These are phyloP conservation scores for Helarctos malayanus DNA, from an alignment of 2,797 vertebrate genomes.

Conservation along the genomic window DNA sequence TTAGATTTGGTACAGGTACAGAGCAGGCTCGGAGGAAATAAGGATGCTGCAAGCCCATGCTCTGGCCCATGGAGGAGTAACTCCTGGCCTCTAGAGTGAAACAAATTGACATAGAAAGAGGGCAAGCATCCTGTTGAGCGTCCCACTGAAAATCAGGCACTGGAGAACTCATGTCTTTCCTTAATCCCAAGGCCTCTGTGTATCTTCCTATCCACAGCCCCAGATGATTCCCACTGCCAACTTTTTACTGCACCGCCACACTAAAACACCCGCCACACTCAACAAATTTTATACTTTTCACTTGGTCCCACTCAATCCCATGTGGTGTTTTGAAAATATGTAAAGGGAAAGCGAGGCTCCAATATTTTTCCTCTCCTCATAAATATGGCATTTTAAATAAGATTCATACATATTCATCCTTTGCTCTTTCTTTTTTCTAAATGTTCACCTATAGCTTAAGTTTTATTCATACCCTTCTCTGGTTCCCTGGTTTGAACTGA, in stretches of 20 bases:
- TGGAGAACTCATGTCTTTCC: not conserved
- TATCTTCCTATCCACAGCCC: conserved; percentile 34
- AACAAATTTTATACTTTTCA: conserved; percentile 79
- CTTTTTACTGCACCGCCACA: conserved; percentile 44
- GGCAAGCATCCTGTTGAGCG: not conserved
- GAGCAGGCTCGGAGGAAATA: not conserved
- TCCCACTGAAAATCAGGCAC: not conserved
- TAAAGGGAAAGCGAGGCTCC: conserved; percentile 81
- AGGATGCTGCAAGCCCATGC: not conserved
- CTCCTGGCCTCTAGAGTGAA: not conserved
- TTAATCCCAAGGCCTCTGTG: not conserved
- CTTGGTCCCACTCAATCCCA: conserved; percentile 83
- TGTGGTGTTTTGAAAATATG: conserved; percentile 85
- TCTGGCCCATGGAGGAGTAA: rapidly evolving
- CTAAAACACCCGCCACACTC: conserved; percentile 63
- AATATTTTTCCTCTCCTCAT: conserved; percentile 84
- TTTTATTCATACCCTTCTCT: conserved; percentile 80
- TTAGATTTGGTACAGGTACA: not conserved
- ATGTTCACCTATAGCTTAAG: conserved; percentile 82
- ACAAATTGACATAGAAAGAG: not conserved
- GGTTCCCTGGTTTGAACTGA: conserved; percentile 71
- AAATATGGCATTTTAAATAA: conserved; percentile 85
- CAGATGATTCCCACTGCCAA: conserved; percentile 54
- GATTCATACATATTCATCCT: conserved; percentile 84
- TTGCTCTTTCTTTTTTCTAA: conserved; percentile 83